A percentile compares a stretch with the other conserved stretches of the same genome.
Conservation (phyloP, 2,888 invertebrate species). For the Plagodis pulveraria region DNA sequence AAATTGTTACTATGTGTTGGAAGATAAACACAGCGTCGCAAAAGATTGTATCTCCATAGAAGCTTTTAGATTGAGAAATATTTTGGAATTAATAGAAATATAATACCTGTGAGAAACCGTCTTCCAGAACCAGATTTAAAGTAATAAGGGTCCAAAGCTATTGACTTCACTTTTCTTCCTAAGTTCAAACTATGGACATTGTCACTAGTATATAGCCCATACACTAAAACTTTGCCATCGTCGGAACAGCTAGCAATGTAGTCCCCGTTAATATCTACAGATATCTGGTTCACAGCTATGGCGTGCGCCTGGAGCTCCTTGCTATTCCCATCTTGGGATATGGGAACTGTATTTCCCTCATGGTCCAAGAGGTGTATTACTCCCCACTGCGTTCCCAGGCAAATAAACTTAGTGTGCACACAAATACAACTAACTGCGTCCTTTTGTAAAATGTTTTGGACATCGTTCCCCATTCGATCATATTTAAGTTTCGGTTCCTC, state of each 20-base stretch:
- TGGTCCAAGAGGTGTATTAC: slow-evolving; percentile 95
- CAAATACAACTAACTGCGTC: slow-evolving; percentile 95
- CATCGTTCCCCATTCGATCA: slow-evolving; percentile 94
- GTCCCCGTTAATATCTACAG: slow-evolving; percentile 97
- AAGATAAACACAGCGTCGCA: too few relatives aligned
- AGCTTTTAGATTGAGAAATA: too few relatives aligned
- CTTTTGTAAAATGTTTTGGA: slow-evolving; percentile 92
- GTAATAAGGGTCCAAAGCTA: slow-evolving; percentile 94
- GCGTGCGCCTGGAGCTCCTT: slow-evolving; percentile 92
- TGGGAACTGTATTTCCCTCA: slow-evolving; percentile 91
- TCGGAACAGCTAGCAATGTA: slow-evolving; percentile 96
- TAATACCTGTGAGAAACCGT: slow-evolving; percentile 90
- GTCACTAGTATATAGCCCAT: slow-evolving; percentile 94
- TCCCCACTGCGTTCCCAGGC: slow-evolving; percentile 97
- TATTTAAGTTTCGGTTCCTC: slow-evolving; percentile 96
- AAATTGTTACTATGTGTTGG: too few relatives aligned
- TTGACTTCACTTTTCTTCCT: slow-evolving; percentile 93
- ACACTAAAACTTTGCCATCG: slow-evolving; percentile 94
- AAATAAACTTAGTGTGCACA: slow-evolving; percentile 97
- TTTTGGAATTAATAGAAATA: not conserved
- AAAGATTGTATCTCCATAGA: not conserved
- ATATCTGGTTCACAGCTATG: slow-evolving; percentile 97
- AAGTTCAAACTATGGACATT: slow-evolving; percentile 91
- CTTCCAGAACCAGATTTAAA: slow-evolving; percentile 90
- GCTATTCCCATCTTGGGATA: slow-evolving; percentile 84